A percentile compares a stretch with the other conserved stretches of the same genome.
Conservation (phyloP, 2,797 vertebrate genomes). For the Gymnocypris eckloni region DNA sequence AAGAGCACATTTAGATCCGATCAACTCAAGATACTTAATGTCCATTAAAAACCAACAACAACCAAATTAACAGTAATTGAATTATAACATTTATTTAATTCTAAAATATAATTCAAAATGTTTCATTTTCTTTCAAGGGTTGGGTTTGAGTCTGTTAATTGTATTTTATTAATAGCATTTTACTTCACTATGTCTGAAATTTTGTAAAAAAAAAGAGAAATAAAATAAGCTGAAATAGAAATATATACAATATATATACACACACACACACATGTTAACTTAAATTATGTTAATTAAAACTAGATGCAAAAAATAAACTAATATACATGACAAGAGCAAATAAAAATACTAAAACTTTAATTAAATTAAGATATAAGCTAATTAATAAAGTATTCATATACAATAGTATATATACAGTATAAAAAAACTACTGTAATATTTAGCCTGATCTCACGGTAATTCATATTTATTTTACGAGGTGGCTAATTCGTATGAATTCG, state of each 20-base stretch:
- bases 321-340: not conserved
- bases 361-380: not conserved
- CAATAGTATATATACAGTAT: not conserved
- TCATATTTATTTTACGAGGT: no score
- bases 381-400: not conserved
- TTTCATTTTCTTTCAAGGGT: not conserved
- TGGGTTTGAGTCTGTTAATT: not conserved
- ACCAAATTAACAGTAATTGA: not conserved
- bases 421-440: not conserved
- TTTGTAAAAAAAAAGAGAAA: not conserved
- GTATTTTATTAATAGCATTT: not conserved
- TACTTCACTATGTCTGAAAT: not conserved
- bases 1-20: not conserved
- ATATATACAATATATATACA: not conserved
- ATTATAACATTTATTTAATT: not conserved
- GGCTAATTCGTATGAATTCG: no score
- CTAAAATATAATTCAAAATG: not conserved
- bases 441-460: no score
- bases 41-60: not conserved
- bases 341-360: not conserved
- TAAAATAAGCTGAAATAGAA: not conserved
- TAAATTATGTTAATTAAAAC: no score
- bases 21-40: not conserved
- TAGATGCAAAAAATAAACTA: not conserved
- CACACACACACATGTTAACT: no score